Percentiles rank a stretch among this genome's conserved stretches.
phyloP scores from a whole-genome alignment of 2,888 invertebrate species.

The Ophonus ardosiacus region DNA sequence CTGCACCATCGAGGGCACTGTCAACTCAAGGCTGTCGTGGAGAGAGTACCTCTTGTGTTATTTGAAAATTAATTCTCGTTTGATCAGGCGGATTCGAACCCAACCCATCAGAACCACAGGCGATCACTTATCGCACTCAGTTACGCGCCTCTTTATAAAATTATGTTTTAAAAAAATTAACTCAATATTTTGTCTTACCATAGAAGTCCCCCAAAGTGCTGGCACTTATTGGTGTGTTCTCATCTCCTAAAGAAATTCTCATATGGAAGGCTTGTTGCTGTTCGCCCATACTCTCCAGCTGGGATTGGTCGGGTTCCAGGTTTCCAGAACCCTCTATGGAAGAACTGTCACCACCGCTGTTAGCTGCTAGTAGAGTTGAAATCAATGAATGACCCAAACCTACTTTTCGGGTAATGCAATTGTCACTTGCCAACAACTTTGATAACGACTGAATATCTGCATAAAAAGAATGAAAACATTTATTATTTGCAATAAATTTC shows the following conservation, averaged over 20 bases:
- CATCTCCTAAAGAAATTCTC: slow-evolving; percentile 73
- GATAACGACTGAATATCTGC: slow-evolving; percentile 62
- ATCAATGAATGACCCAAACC: slow-evolving; percentile 69
- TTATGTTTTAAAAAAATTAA: neutral
- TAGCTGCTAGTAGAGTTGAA: slow-evolving; percentile 69
- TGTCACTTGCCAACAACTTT: slow-evolving; percentile 66
- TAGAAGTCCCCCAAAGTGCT: slow-evolving; percentile 73
- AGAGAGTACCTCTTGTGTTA: no score
- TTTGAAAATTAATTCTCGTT: no score
- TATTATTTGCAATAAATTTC: no score
- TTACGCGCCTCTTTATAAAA: no score
- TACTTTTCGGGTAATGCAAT: slow-evolving; percentile 69
- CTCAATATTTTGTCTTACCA: slow-evolving; percentile 67
- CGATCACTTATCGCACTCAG: no score
- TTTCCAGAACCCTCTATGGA: slow-evolving; percentile 70
- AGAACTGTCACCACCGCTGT: slow-evolving; percentile 37
- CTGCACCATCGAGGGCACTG: no score
- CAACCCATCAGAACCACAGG: no score
- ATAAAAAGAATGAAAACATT: neutral
- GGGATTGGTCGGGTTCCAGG: slow-evolving; percentile 71
- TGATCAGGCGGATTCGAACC: no score
- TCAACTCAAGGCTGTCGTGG: no score
- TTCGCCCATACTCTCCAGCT: slow-evolving; percentile 70
- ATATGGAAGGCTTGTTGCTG: slow-evolving; percentile 72
- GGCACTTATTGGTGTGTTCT: slow-evolving; percentile 67